Base-by-base conservation (phyloP, 2,888 invertebrate genomes). In the Cynaeus angustus region DNA sequence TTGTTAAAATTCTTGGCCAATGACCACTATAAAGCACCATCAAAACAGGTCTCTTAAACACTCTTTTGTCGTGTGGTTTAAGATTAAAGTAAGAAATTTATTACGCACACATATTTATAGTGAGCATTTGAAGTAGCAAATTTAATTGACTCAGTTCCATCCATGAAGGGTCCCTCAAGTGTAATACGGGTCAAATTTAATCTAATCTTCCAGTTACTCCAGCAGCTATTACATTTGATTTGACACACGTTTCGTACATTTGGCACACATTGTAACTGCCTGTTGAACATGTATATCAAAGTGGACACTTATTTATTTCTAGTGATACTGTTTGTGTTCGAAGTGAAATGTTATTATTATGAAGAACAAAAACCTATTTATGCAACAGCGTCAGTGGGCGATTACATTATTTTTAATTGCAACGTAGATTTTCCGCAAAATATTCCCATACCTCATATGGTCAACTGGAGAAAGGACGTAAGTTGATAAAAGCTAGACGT, bases 381-480 rank as follows among this genome's bases (percentile, higher is more conserved):
- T 75, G 68, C 85, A 55, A 90, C 89, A 71, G 91, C 93, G 74
- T 89, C 90, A 73, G 91, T 94, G 62, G 94, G 94, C 26, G 94
- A 94, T 74, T 90, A 90, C 81, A 92, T 91, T 64, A 90, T 94
- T 75, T 90, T 95, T 85, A 91, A 93, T 87, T 95, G 95, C 86
- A 91, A 92, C 78, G 90, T 97, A 78, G 94, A 95, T 85, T 96
- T 95, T 85, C 94, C 95, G 72, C 93, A 94, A 83, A 92, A 93
- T 80, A 91, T 92, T 81, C 91, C 92, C 79, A 94, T 95, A 78
- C 94, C 95, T 6, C 96, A 95, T 85, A 91, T 94, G 79, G 88
- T 97, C 66, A 91, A 93, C 82, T 97, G 97, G 97, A 94, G 92
- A 81, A 95, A 95, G 86, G 94, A 94, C 83, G 95, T 95, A 87